Conservation (phyloP, 2,888 invertebrate genomes). For the Athalia rosae region DNA sequence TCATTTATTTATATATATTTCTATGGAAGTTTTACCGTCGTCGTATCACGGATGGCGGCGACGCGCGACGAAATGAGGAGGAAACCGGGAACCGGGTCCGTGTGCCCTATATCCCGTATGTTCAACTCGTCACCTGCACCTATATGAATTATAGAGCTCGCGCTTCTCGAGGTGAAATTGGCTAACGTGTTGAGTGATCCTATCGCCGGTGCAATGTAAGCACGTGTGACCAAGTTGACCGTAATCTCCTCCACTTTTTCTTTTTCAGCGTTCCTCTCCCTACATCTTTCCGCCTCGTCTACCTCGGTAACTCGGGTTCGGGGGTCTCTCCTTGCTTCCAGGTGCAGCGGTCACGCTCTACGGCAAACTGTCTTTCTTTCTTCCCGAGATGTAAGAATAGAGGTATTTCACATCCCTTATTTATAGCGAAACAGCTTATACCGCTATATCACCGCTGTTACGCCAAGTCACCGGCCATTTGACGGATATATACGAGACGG, state of each 20-base stretch:
- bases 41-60: conserved; percentile 11
- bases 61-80: conserved; percentile 8
- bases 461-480: conserved; percentile 14
- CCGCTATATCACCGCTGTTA: background rate
- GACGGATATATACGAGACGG: background rate
- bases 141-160: conserved; percentile 42
- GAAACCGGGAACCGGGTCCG: background rate
- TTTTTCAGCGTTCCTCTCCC: background rate
- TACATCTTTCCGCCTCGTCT: background rate
- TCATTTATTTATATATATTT: background rate
- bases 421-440: background rate
- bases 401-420: conserved; percentile 15
- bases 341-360: background rate
- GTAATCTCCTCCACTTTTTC: conserved; percentile 40
- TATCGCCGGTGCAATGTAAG: conserved; percentile 30
- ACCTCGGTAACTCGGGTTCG: background rate
- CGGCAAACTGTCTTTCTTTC: background rate
- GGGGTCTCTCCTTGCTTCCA: conserved; percentile 5
- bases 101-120: conserved; percentile 6
- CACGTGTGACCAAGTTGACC: conserved; percentile 43
- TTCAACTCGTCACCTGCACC: background rate
- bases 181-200: conserved; percentile 28
- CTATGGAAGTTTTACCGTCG: background rate
- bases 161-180: conserved; percentile 29
- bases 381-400: background rate